Evolutionary conservation across 2,888 invertebrate genomes (phyloP).

Genomic region (Willowsia nigromaculata): DNA sequence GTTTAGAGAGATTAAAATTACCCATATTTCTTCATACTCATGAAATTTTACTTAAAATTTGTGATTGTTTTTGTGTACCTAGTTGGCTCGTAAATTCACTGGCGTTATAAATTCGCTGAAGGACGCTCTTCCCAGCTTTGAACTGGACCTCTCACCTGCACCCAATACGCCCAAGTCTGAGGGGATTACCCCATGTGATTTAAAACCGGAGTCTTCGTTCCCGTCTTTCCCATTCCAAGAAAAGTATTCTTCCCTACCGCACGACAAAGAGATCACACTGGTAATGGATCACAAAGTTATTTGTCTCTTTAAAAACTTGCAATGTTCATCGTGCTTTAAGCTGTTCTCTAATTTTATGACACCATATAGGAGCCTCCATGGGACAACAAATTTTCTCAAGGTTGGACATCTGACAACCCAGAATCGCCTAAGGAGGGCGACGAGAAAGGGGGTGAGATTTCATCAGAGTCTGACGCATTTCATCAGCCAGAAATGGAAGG

Average conservation of each 20-base stretch:
- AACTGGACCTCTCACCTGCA: slow-evolving; percentile 77
- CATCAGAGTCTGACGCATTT: not conserved
- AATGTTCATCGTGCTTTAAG: no score
- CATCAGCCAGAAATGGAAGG: slow-evolving; percentile 45
- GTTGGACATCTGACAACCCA: slow-evolving; percentile 33
- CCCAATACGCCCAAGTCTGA: slow-evolving; percentile 73
- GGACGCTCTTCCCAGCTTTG: slow-evolving; percentile 85
- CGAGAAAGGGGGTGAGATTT: not conserved
- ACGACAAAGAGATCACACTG: slow-evolving; percentile 32
- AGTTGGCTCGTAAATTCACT: slow-evolving; percentile 88
- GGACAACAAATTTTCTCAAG: slow-evolving; percentile 28
- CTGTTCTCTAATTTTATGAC: not conserved
- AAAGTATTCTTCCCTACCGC: slow-evolving; percentile 39
- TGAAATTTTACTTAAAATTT: not conserved
- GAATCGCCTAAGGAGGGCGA: slow-evolving; percentile 45
- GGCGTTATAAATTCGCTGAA: slow-evolving; percentile 89
- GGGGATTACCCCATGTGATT: slow-evolving; percentile 70
- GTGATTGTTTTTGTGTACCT: slow-evolving; percentile 71
- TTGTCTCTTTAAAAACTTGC: not conserved
- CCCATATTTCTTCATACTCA: not conserved
- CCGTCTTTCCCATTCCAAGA: slow-evolving; percentile 71
- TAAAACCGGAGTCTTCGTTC: slow-evolving; percentile 63
- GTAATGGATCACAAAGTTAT: slow-evolving; percentile 26
- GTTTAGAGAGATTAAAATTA: slow-evolving; percentile 54
- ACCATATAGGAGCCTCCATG: slow-evolving; percentile 25